phyloP scores from a whole-genome alignment of 2,797 vertebrate genomes.

The Mus caroli region DNA sequence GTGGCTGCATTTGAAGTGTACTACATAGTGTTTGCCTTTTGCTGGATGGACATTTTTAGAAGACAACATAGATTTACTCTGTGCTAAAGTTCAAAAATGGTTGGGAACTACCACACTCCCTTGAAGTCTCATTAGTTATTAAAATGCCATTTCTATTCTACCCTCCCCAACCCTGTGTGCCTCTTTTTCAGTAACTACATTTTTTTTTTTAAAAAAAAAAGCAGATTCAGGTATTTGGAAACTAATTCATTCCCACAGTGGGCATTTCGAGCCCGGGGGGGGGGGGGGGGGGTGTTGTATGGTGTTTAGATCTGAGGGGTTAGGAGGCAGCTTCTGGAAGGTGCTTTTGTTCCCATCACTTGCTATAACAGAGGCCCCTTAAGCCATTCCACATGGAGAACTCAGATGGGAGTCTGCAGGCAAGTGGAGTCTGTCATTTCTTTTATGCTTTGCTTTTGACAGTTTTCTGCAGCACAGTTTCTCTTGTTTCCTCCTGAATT shows the following conservation, averaged over 20 bases:
- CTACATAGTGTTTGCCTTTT: background rate
- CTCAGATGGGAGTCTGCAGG: background rate
- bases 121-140: conserved; percentile 77
- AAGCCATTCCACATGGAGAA: background rate
- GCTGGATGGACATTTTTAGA: conserved; percentile 33
- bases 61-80: conserved; percentile 65
- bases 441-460: background rate
- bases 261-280: background rate
- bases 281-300: background rate
- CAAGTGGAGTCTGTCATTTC: background rate
- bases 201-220: conserved; percentile 19
- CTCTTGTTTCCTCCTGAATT: conserved; percentile 8
- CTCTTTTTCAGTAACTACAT: conserved; percentile 68
- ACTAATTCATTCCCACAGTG: conserved; percentile 49
- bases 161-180: background rate
- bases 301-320: background rate
- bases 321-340: background rate
- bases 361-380: background rate
- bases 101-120: conserved; percentile 45
- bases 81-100: conserved; percentile 66
- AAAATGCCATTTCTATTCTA: conserved; percentile 79
- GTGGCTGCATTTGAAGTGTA: conserved; percentile 33
- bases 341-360: background rate
- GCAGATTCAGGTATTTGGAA: conserved; percentile 65
- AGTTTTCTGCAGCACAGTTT: background rate